A percentile compares a stretch with the other conserved stretches of the same genome.
phyloP scores from a whole-genome alignment of 2,797 vertebrate species.

The Siniperca undulata region DNA sequence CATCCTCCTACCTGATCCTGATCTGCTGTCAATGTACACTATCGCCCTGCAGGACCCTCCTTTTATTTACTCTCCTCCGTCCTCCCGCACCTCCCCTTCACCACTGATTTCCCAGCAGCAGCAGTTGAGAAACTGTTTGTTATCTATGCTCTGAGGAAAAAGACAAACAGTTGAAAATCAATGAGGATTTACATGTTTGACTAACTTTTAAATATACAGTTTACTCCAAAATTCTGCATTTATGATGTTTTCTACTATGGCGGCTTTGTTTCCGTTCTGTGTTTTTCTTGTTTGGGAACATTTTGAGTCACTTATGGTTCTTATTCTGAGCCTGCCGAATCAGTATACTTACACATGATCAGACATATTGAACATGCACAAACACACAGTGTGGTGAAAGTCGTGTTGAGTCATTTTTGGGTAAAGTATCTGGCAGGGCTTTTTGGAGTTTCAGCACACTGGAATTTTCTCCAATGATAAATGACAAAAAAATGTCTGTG shows the following conservation, averaged over 20 bases:
- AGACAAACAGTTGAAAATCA: constrained; percentile 47
- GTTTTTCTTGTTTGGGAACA: background rate
- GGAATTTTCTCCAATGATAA: background rate
- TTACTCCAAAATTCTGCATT: background rate
- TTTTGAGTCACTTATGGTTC: background rate
- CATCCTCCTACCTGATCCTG: constrained; percentile 60
- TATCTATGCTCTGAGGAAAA: constrained; percentile 26
- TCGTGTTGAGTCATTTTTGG: too few species aligned
- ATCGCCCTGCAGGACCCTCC: background rate
- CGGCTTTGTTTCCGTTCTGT: background rate
- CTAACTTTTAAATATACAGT: background rate
- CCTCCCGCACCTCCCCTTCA: too few species aligned
- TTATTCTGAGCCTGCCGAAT: too few species aligned
- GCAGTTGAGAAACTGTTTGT: constrained; percentile 54
- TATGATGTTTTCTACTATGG: background rate
- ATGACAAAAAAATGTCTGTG: too few species aligned
- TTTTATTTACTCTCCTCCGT: constrained; percentile 54
- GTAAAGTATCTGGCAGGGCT: too few species aligned
- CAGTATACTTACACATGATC: too few species aligned
- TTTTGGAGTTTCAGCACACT: too few species aligned
- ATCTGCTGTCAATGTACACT: constrained; percentile 31
- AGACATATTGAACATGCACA: background rate
- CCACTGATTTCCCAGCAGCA: constrained; percentile 60
- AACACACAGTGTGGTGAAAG: too few species aligned
- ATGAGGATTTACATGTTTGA: constrained; percentile 17